These are phyloP conservation scores for Catharus ustulatus DNA, from an alignment of 2,797 vertebrate genomes.

Conservation along the genomic window DNA sequence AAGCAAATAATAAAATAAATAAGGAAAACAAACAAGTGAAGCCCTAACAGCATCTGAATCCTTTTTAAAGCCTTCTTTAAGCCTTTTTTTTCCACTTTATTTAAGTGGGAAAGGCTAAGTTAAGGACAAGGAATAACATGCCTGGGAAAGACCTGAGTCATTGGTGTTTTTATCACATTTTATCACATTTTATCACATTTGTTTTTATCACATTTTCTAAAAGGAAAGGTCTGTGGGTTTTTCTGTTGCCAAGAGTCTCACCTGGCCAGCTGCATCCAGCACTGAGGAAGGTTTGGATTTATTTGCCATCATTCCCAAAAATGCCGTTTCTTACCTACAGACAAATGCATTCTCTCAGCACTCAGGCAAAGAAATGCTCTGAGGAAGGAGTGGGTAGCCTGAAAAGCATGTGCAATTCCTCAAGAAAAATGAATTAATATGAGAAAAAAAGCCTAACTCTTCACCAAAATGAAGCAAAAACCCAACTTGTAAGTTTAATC, in stretches of 20 bases:
- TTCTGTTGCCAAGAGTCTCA: neutral
- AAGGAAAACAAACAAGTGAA: neutral
- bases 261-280: neutral
- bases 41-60: neutral
- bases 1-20: neutral
- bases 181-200: no score
- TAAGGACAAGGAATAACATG: neutral
- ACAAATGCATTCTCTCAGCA: neutral
- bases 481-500: neutral
- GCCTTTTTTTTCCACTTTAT: no score
- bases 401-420: accelerated
- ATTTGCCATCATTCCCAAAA: neutral
- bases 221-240: neutral
- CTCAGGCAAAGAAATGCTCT: neutral
- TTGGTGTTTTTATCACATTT: neutral
- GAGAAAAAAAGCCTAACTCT: neutral
- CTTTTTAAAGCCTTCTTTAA: no score
- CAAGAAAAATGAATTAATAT: neutral
- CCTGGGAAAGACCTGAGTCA: neutral
- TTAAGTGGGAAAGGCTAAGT: neutral
- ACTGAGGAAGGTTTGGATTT: neutral
- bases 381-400: neutral
- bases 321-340: neutral
- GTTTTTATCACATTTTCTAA: neutral
- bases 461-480: neutral